Base-by-base conservation (phyloP, 2,888 invertebrate genomes). In the Atherix ibis region DNA sequence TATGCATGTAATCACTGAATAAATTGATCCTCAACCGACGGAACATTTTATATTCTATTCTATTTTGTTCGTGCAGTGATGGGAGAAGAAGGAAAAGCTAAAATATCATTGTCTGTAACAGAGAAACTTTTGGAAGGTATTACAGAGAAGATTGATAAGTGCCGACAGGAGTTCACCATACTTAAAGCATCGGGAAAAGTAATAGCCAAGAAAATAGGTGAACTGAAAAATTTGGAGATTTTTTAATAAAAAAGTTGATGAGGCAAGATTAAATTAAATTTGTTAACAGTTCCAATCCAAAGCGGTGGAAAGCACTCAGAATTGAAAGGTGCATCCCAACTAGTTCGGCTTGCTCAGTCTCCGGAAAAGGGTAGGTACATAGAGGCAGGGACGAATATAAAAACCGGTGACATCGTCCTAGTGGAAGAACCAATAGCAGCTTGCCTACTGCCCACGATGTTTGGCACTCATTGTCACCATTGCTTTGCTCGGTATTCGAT, bases 401-500 rank as follows among this genome's bases (percentile, higher is more conserved):
- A 63, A 41, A 70, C 80, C 0, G 85, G 85, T 0, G 81, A 84
- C 49, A 69, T 73, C 1, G 54, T 88, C 10, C 63, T 81, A 1
- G 67, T 70, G 2, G 85, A 87, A 54, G 59, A 65, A 19, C 80
- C 87, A 0, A 73, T 75, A 44, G 80, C 77, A 0, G 73, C 82
- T 1, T 79, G 77, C 46, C 64, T 87, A 2, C 57, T 80, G 10
- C 71, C 79, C 0, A 76, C 76, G 44, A 74, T 66, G 53, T 79
- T 73, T 51, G 83, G 84, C 3, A 74, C 78, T 2, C 79, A 84
- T 52, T 87, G 87, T 49, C 72, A 79, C 41, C 72, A 84, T 52
- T 87, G 87, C 51, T 82, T 83, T 45, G 65, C 67, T 48, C 72
- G 79, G 82, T 81, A 45, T 41, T 35, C 4, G 3, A 22, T 14